A percentile compares a stretch with the other conserved stretches of the same genome.
Conservation (phyloP, 2,888 invertebrate species). For the Diogma glabrata region DNA sequence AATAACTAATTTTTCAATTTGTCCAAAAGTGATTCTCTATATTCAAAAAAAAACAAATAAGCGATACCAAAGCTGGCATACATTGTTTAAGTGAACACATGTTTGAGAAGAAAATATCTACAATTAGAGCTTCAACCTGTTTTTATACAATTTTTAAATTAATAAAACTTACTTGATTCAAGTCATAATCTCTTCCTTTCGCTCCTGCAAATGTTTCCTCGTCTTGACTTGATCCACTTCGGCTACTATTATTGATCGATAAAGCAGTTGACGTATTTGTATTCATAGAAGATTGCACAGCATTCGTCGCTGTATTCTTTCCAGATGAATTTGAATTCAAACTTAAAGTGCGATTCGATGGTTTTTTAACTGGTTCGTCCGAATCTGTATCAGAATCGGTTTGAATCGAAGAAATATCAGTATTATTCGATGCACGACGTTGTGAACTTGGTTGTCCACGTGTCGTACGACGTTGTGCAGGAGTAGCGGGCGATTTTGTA, state of each 20-base stretch:
- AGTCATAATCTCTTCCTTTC: constrained; percentile 65
- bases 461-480: constrained; percentile 38
- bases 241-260: constrained; percentile 34
- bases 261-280: constrained; percentile 20
- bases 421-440: constrained; percentile 45
- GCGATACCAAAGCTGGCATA: no score
- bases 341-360: constrained; percentile 12
- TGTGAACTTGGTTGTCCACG: constrained; percentile 31
- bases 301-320: constrained; percentile 22
- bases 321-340: constrained; percentile 23
- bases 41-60: no score
- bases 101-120: no score
- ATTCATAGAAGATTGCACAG: constrained; percentile 5
- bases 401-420: constrained; percentile 43
- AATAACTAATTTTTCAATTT: no score
- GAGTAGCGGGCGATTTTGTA: constrained; percentile 52
- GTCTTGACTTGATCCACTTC: constrained; percentile 28
- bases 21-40: no score
- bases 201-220: constrained; percentile 32
- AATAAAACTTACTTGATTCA: constrained; percentile 46
- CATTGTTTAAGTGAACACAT: no score
- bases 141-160: no score
- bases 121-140: no score
- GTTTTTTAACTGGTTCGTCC: constrained; percentile 38
- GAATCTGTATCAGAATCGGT: constrained; percentile 47